Conservation (phyloP, 2,113 vertebrate genomes). For the Pachypanchax playfairii region DNA sequence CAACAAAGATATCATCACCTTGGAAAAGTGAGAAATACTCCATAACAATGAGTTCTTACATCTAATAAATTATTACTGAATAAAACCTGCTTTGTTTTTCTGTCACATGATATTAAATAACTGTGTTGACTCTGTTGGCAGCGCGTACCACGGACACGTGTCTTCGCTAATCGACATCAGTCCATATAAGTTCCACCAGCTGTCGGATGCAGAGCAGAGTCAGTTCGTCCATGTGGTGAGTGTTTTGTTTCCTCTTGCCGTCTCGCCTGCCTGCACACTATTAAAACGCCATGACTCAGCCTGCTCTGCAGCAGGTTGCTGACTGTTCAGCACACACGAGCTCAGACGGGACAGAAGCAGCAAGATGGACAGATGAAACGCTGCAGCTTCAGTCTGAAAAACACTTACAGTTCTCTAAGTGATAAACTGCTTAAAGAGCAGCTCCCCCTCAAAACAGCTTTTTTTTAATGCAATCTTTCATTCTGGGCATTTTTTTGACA, state of each 20-base stretch:
- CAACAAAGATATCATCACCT: conserved; percentile 90
- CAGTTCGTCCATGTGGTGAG: conserved; percentile 95
- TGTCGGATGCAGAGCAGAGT: conserved; percentile 82
- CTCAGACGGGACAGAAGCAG: neutral
- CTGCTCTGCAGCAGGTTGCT: conserved; percentile 33
- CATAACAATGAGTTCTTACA: neutral
- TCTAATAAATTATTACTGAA: too few relatives aligned
- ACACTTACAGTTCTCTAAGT: too few relatives aligned
- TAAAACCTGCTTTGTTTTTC: too few relatives aligned
- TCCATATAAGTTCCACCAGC: conserved; percentile 93
- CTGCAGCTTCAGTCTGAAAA: too few relatives aligned
- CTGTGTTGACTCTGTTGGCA: conserved; percentile 67
- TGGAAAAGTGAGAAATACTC: conserved; percentile 89
- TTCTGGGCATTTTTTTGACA: too few relatives aligned
- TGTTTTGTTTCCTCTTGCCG: conserved; percentile 38
- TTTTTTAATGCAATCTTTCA: too few relatives aligned
- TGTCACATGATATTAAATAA: neutral
- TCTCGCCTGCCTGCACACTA: conserved; percentile 24
- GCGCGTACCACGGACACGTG: conserved; percentile 96
- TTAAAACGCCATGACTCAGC: conserved; percentile 62
- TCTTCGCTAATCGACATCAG: conserved; percentile 98
- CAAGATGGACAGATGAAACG: neutral
- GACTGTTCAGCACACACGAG: neutral
- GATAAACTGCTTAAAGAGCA: too few relatives aligned
- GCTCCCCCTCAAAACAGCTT: too few relatives aligned